Evolutionary conservation across 2,797 vertebrate species (phyloP), one percentile per base, ranked within the genome.

Genomic region (Bradypus variegatus): DNA sequence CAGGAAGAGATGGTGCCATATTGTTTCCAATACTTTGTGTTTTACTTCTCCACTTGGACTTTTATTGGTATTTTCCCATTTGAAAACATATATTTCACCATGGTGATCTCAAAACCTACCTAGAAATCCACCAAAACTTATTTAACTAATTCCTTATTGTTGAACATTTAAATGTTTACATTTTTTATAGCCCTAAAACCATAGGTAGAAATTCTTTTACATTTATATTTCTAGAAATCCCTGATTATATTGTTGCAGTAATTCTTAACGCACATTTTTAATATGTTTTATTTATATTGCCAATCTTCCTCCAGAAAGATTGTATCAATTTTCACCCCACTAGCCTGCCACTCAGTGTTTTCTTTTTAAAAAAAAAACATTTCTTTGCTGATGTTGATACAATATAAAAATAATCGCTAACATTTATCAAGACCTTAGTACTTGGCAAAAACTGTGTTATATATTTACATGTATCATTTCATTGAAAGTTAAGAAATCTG

Each of bases 191-290:
- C 86, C 84, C 13, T 78, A 78, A 94, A 38, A 92, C 60, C 76
- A 13, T 75, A 64, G 89, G 60, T 21, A 92, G 18, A 94, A 83
- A 90, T 90, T 88, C 33, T 90, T 90, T 94, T 67, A 78, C 55
- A 84, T 77, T n/a, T 27, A 67, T 77, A 91, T 69, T 83, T 72
- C 90, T 53, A 88, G 36, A 93, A 90, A 92, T 85, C 7, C 3
- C 33, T 88, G 60, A 88, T 88, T 92, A 75, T 94, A 93, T 91
- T 92, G 45, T 90, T 93, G 88, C 2, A 86, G 8, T 92, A 88
- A 60, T 90, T 93, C 33, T 58, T 90, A 93, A 93, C 86, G 55
- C 18, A 55, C 14, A 53, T 55, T 55, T 80, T 73, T 84, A 90
- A 93, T 36, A 14, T 12, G 92, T 92, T 90, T 95, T 9, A 90